A percentile compares a stretch with the other conserved stretches of the same genome.
These are phyloP conservation scores for Hirudo medicinalis DNA, from an alignment of 1,140 invertebrate species.

Conservation along the genomic window DNA sequence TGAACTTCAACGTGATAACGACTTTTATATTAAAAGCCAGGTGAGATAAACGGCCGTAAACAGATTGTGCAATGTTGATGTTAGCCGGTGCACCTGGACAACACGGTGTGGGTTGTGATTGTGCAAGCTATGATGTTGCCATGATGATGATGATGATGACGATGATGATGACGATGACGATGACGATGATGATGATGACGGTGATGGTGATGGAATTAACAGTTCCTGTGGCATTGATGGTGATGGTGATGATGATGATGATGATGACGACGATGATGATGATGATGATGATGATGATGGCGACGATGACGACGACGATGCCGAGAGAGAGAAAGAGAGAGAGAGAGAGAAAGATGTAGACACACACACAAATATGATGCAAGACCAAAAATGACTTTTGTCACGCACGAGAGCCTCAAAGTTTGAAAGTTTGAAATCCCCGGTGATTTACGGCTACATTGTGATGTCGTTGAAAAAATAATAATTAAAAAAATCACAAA, in stretches of 20 bases:
- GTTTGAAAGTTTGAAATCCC: too few species aligned
- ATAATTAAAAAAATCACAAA: too few species aligned
- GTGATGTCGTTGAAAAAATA: neutral
- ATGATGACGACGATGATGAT: neutral
- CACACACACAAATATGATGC: too few species aligned
- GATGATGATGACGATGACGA: constrained; percentile 2
- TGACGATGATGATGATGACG: neutral
- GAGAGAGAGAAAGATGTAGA: too few species aligned
- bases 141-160: constrained; percentile 6
- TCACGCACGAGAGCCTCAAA: neutral
- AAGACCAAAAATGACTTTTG: too few species aligned
- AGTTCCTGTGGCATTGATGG: neutral
- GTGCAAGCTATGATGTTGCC: neutral
- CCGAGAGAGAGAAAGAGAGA: neutral
- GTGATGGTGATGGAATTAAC: neutral
- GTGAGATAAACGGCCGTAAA: too few species aligned
- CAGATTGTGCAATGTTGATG: too few species aligned
- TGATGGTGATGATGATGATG: neutral
- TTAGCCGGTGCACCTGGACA: neutral
- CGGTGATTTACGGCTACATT: neutral
- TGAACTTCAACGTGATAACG: too few species aligned
- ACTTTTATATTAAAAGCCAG: too few species aligned
- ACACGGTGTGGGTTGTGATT: neutral
- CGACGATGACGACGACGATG: neutral
- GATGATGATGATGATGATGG: neutral